A percentile compares a stretch with the other conserved stretches of the same genome.
Conservation (phyloP, 1,140 invertebrate genomes). For the Venturia canescens region DNA sequence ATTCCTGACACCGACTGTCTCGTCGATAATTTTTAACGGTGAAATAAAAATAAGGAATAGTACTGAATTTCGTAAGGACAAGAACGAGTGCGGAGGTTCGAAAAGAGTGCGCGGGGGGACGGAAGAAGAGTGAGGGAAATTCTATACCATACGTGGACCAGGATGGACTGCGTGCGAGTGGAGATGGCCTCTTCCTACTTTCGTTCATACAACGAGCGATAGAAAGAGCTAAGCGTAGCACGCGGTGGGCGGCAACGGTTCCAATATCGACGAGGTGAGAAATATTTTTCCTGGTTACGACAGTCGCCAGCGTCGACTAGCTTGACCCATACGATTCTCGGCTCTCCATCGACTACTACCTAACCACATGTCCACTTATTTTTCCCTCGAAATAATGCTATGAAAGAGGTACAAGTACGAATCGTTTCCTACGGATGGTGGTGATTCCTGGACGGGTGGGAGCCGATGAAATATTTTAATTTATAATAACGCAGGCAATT, state of each 20-base stretch:
- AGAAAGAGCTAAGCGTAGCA: slow-evolving; percentile 41
- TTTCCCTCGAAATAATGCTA: slow-evolving; percentile 36
- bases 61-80: slow-evolving; percentile 1
- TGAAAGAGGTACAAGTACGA: slow-evolving; percentile 30
- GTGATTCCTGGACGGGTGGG: neutral
- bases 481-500: neutral
- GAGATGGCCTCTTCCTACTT: neutral
- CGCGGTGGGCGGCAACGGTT: slow-evolving; percentile 44
- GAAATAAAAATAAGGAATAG: slow-evolving; percentile 38
- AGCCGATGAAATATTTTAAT: slow-evolving; percentile 11
- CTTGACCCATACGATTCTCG: slow-evolving; percentile 16
- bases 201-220: slow-evolving; percentile 11
- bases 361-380: neutral
- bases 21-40: slow-evolving; percentile 65
- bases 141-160: neutral
- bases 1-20: slow-evolving; percentile 55
- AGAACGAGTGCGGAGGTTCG: neutral
- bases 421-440: slow-evolving; percentile 21
- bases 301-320: slow-evolving; percentile 33
- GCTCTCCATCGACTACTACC: slow-evolving; percentile 19
- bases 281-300: slow-evolving; percentile 51
- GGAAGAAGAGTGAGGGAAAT: slow-evolving; percentile 30
- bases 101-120: neutral
- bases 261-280: slow-evolving; percentile 41
- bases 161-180: slow-evolving; percentile 3